Base-by-base conservation (phyloP, 2,888 invertebrate species). In the Xylota segnis region DNA sequence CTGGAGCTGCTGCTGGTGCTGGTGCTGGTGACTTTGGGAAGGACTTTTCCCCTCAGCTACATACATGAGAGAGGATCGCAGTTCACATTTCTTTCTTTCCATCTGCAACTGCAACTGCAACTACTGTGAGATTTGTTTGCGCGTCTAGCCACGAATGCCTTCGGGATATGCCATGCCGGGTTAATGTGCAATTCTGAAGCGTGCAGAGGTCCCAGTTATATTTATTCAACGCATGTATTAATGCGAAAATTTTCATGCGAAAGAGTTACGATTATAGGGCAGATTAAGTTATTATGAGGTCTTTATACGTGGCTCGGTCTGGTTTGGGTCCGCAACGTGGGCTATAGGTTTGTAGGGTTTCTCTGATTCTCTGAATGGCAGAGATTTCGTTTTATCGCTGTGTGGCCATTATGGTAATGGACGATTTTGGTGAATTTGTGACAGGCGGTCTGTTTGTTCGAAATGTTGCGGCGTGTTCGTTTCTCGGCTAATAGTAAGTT, bases 251-350 rank as follows among this genome's bases (percentile, higher is more conserved):
- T 54, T 82, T 86, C 86, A 77, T 86, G 50, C 61, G 43, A 81
- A 77, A 76, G 82, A 82, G 59, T 86, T 82, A 86, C 86, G 86
- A 86, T 86, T 86, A 86, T 86, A 86, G 82, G 86, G 82, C 86
- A 86, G 81, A 86, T 86, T 86, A 82, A 86, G 86, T 86, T 86
- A 86, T 86, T 86, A 84, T 71, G 74, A 82, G 63, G 65, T 63
- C 54, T 68, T 63, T 68, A 74, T 56, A 58, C 63, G 68, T 70
- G 37, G 54, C 14, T 70, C 58, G 59, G 16, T 56, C 14, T 68
- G 43, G 56, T 16, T 68, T 68, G 58, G 10, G 56, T 14, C 10
- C 10, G 40, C 37, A 27, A 63, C 75, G 81, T 81, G 68, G 75
- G 79, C 52, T 61, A 37, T 47, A 23, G 23, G 56, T 63, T 29